Base-by-base conservation (phyloP, 2,113 vertebrate species). In the Oreochromis aureus region DNA sequence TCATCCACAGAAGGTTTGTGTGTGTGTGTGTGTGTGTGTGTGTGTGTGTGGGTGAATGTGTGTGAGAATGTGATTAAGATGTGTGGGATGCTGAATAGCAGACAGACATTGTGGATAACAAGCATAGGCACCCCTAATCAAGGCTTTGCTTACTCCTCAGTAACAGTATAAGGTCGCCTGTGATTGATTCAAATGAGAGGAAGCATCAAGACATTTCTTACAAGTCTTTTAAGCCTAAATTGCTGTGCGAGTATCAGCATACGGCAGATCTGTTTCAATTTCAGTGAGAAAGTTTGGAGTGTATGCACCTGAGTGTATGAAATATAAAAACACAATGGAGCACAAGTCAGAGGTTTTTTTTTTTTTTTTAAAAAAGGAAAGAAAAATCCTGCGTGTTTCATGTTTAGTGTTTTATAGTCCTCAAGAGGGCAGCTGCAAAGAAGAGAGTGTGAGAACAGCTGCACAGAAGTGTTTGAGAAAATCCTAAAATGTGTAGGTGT, bases 151-250 rank as follows among this genome's bases (percentile, higher is more conserved):
- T 89, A 83, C 73, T 89, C 58, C 85, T 86, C 55, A 63, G 87
- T 32, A 86, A 86, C 88, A 82, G 85, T 89, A 89, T 91, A 93
- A 95, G 93, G 95, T 94, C 93, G 91, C 84, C 69, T 82, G 86
- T 91, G 94, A 93, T 92, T 93, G 92, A 95, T 86, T 93, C 83
- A 90, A 89, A 89, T 85, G 84, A 92, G 83, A 81, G 61, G 87
- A 92, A 78, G 88, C 87, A 78, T 86, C 39, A 82, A 63, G 59
- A 48, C 46, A 19, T 61, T 61, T 41, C 46, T 46, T 36, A 44
- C 66, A 59, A 55, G 53, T 59, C 81, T 92, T 87, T 82, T 87
- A 89, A 87, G 41, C 34, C 82, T 19, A 12, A 66, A 82, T 48
- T 36, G 15, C 30, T 18, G 24, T 41, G 56, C 4, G 9, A 36